Evolutionary conservation across 37 sponge, comb jelly and placozoan species (phyloP), one percentile per base, ranked within the genome.

Genomic region (Chondrilla cf. caribensis): DNA sequence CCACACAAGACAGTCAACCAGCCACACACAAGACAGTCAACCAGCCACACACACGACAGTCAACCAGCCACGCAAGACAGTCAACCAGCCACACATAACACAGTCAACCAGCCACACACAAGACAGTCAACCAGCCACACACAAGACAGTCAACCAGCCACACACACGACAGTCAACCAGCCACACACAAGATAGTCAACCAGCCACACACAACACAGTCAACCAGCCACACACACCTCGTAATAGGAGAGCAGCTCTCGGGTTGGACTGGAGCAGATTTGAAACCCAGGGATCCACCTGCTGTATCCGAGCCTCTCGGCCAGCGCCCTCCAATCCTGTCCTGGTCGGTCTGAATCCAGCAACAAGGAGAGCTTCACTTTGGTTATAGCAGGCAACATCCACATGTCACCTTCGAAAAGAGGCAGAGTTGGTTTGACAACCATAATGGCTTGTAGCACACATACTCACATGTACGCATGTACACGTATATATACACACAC

Each of bases 181-280:
- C n/a, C n/a, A n/a, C n/a, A n/a, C n/a, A n/a, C n/a, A n/a, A n/a
- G n/a, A n/a, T n/a, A n/a, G n/a, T n/a, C n/a, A n/a, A n/a, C n/a
- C n/a, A n/a, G n/a, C n/a, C n/a, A n/a, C n/a, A n/a, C n/a, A n/a
- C n/a, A n/a, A n/a, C n/a, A n/a, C n/a, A n/a, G n/a, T n/a, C n/a
- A 22, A 37, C 38, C 38, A 19, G 26, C 21, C 42, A 36, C 14
- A 29, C 78, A 83, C 62, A 93, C 93, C 89, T 93, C 89, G 81
- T 78, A 93, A 58, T 79, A 60, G 44, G 14, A 57, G 41, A 93
- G 75, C 18, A 93, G 79, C 6, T 93, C 90, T 43, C 81, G 84
- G 58, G 90, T 89, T 14, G 93, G 93, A 60, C 86, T 88, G 39
- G 87, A 77, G 40, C 84, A 73, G 60, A 80, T 44, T 22, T 85